Evolutionary conservation across 2,888 invertebrate species (phyloP), one percentile per base, ranked within the genome.

Genomic region (Lapara coniferarum): DNA sequence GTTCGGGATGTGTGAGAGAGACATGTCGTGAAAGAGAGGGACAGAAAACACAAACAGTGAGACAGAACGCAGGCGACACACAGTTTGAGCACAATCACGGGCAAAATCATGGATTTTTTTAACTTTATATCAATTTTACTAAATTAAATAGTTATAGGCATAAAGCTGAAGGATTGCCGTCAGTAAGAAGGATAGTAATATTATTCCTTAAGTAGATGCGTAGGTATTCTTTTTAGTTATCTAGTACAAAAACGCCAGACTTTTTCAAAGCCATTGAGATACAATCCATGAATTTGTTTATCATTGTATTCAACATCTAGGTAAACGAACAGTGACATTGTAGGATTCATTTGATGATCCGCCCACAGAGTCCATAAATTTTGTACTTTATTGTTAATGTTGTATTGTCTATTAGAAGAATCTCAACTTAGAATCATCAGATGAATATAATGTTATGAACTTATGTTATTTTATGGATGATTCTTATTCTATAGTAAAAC

Each of bases 11-110:
- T 90, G 91, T 92, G 91, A 89, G 91, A 91, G 89, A 92, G 92
- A 91, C 91, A 91, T 91, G 92, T 92, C 76, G 90, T 91, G 92
- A 90, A 82, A 91, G 85, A 92, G 84, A 91, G 89, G 91, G 92
- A 93, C 85, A 93, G 92, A 93, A 70, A 92, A 93, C 91, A 93
- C 89, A 92, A 88, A 92, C 83, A 89, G 91, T 92, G 91, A 93
- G 91, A 93, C 89, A 92, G 88, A 93, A 63, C 82, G 90, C 93
- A 92, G 91, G 91, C 92, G 80, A 90, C 91, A 91, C 86, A 89
- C 84, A 85, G 75, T 81, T 81, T 30, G 13, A 59, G n/a, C 59
- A 59, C 59, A 37, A 59, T 59, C 51, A 44, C 52, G 8, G 37
- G 37, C 25, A 46, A 69, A 59, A n/a, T 68, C 52, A 68, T 19